These are phyloP conservation scores for Helicoverpa armigera DNA, from an alignment of 1,140 invertebrate genomes.

Conservation along the genomic window DNA sequence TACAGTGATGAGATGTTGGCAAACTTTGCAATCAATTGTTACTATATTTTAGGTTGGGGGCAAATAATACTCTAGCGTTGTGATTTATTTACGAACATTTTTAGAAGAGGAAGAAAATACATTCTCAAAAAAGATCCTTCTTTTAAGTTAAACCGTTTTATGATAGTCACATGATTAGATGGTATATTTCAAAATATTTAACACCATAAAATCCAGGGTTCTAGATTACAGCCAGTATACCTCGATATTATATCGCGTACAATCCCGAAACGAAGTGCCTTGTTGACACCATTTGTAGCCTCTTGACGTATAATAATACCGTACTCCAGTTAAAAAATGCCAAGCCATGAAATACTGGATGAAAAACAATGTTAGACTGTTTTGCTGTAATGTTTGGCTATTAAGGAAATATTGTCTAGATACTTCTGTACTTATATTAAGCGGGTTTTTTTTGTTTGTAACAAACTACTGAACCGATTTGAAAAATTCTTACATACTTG, in stretches of 20 bases:
- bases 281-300: conserved; percentile 35
- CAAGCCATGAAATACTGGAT: not conserved
- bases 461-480: no score
- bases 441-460: no score
- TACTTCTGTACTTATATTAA: no score
- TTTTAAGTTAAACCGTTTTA: no score
- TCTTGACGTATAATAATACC: conserved; percentile 17
- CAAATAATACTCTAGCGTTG: not conserved
- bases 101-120: no score
- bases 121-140: no score
- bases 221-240: not conserved
- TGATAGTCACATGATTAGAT: no score
- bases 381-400: not conserved
- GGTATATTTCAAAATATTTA: no score
- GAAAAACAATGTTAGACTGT: not conserved
- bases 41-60: not conserved
- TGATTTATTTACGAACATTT: not conserved
- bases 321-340: not conserved
- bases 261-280: conserved; percentile 16
- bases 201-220: not conserved
- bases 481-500: no score
- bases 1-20: conserved; percentile 29
- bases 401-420: not conserved
- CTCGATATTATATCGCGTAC: conserved; percentile 11
- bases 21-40: conserved; percentile 18